Evolutionary conservation across 1,140 invertebrate genomes (phyloP).

Genomic region (Zaprionus africanus): DNA sequence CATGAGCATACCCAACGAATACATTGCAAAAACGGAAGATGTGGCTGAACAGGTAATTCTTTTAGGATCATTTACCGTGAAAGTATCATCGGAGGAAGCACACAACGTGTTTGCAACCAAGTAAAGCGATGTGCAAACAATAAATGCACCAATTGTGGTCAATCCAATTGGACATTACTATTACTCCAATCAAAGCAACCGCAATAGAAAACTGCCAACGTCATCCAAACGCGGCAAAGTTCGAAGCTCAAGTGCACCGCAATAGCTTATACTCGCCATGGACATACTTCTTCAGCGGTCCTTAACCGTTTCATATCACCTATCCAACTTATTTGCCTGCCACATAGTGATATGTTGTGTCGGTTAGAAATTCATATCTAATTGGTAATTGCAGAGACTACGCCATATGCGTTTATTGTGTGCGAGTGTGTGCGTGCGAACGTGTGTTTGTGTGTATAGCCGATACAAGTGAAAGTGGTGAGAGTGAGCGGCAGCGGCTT

Average conservation of each 20-base stretch:
- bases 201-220: slow-evolving; percentile 75
- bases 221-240: slow-evolving; percentile 83
- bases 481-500: slow-evolving; percentile 54
- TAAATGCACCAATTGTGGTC: slow-evolving; percentile 3
- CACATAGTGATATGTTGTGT: slow-evolving; percentile 19
- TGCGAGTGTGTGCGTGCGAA: slow-evolving; percentile 8
- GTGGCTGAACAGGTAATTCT: slow-evolving; percentile 94
- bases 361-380: slow-evolving; percentile 41
- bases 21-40: slow-evolving; percentile 96
- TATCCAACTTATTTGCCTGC: slow-evolving; percentile 3
- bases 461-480: slow-evolving; percentile 74
- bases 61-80: slow-evolving; percentile 23
- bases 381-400: slow-evolving; percentile 65
- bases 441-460: slow-evolving; percentile 39
- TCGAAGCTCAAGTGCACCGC: slow-evolving; percentile 48
- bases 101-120: neutral
- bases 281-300: neutral
- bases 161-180: slow-evolving; percentile 2
- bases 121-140: neutral
- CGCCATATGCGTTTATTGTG: slow-evolving; percentile 35
- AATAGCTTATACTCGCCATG: slow-evolving; percentile 17
- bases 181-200: slow-evolving; percentile 6
- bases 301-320: neutral
- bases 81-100: slow-evolving; percentile 11
- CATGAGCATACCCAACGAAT: slow-evolving; percentile 94